Base-by-base conservation (phyloP, 1,140 invertebrate species). In the Leptonema lineaticorne region DNA sequence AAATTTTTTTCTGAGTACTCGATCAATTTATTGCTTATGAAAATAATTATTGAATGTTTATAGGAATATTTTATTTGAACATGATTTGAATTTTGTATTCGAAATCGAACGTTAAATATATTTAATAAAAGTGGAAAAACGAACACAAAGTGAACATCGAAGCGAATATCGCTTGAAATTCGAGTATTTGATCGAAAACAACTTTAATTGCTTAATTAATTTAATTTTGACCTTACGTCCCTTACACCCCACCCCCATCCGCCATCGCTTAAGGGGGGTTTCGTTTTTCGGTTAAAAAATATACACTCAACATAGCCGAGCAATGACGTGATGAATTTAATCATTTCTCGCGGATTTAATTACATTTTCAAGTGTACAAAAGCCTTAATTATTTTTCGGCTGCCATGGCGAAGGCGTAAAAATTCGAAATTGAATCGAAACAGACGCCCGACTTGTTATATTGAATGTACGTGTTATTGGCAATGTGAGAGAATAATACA, bases 121-220 rank as follows among this genome's bases (percentile, higher is more conserved):
- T n/a, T n/a, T n/a, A n/a, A n/a, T n/a, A n/a, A n/a, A n/a, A n/a
- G n/a, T n/a, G n/a, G n/a, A n/a, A 41, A 41, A 41, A 41, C 50
- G 22, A 26, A 24, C 9, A 45, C 16, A 45, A 45, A 45, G 37
- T 16, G 16, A 45, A n/a, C n/a, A 45, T 53, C 24, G 20, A 2
- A 4, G 22, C 24, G 50, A 22, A 24, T 53, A 22, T 53, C 24
- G 11, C 50, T 11, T 26, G 50, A 53, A 53, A 53, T 53, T 26
- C 22, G 50, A 53, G 24, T 24, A 53, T 53, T 53, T 26, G 50
- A 53, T 53, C 50, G 50, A 53, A 53, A 53, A 53, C 50, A 53
- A 53, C 50, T 53, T 53, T 53, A 53, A 53, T 53, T 53, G 50
- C 50, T 53, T 53, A 53, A 53, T 53, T 53, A 53, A 53, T 53